phyloP scores from a whole-genome alignment of 2,113 vertebrate species.

The Gnathonemus echidnorhynchus region DNA sequence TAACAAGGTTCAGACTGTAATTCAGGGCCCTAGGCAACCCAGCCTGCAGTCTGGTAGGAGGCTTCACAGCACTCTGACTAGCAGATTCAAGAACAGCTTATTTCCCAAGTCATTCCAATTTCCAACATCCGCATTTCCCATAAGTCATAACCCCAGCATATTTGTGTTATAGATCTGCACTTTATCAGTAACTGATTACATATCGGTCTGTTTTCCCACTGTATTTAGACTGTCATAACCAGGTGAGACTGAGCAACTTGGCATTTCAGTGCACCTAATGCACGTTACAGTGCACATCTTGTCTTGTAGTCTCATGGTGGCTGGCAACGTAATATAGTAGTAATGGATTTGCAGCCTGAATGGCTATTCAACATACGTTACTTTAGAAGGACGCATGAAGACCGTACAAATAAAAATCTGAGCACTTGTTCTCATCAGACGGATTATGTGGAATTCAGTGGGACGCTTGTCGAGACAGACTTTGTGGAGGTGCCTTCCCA shows the following conservation, averaged over 20 bases:
- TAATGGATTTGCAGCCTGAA: neutral
- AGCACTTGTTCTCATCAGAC: conserved; percentile 51
- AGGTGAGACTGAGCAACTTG: neutral
- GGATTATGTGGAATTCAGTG: conserved; percentile 85
- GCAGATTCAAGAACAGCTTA: neutral
- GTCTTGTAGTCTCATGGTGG: neutral
- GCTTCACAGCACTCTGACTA: neutral
- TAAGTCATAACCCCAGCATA: neutral
- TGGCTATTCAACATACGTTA: neutral
- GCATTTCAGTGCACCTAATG: neutral
- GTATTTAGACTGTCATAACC: neutral
- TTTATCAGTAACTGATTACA: neutral
- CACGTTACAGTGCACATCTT: neutral
- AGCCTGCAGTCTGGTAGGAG: neutral
- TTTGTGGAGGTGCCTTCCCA: conserved; percentile 95
- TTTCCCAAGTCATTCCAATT: neutral
- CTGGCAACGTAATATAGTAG: neutral
- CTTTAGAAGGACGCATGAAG: neutral
- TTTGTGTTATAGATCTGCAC: neutral
- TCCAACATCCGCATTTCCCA: neutral
- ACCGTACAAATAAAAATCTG: neutral
- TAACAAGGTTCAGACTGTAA: neutral
- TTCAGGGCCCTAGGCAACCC: neutral
- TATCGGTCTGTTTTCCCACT: neutral
- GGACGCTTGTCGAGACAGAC: conserved; percentile 87